Evolutionary conservation across 23 tunicate genomes (phyloP).

Genomic region (Oikopleura dioica): DNA sequence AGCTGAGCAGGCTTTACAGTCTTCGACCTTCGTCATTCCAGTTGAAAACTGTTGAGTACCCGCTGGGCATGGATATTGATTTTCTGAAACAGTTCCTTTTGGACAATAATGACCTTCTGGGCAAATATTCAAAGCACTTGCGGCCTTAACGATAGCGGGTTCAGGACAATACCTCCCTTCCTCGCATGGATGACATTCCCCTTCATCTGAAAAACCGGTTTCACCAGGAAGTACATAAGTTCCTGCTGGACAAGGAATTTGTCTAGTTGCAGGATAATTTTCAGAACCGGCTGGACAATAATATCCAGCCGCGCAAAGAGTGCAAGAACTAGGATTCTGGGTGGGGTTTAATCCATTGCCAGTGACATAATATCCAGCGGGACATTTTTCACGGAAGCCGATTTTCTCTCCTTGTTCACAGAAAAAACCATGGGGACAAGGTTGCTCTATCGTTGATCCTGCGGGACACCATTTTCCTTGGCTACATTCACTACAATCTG

Average conservation of each 20-base stretch:
- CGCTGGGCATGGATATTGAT: slow-evolving; percentile 31
- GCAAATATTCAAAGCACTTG: background rate
- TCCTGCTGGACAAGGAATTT: background rate
- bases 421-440: background rate
- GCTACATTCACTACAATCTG: background rate
- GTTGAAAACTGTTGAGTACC: slow-evolving; percentile 16
- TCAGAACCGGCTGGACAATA: slow-evolving; percentile 42
- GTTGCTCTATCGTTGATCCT: background rate
- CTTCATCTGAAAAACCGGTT: background rate
- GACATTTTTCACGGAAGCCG: background rate
- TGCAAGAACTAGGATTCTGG: slow-evolving; percentile 19
- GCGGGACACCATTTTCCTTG: background rate
- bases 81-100: slow-evolving; percentile 20
- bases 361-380: slow-evolving; percentile 27
- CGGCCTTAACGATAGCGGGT: background rate
- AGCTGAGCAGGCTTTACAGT: slow-evolving; percentile 50
- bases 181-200: background rate
- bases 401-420: background rate
- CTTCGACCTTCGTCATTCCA: slow-evolving; percentile 21
- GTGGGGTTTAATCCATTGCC: slow-evolving; percentile 18
- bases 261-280: background rate
- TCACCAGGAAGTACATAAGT: background rate
- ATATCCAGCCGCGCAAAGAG: slow-evolving; percentile 37
- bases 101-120: slow-evolving; percentile 33
- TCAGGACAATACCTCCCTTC: background rate